Percentiles rank a stretch among this genome's conserved stretches.
Conservation (phyloP, 2,113 vertebrate species). For the Caranx melampygus region DNA sequence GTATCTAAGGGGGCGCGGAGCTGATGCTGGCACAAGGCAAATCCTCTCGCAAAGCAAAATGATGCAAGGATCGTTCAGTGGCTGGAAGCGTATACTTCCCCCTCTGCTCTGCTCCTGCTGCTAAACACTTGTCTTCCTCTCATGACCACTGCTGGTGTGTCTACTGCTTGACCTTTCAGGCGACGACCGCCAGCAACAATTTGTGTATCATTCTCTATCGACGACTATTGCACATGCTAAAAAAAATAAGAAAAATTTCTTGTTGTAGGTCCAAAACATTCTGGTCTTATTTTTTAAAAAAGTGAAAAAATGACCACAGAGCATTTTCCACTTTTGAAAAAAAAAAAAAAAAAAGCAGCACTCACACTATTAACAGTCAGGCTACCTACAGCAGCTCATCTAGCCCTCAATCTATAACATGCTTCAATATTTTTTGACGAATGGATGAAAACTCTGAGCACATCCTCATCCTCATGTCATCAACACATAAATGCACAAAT, state of each 20-base stretch:
- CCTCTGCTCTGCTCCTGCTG: neutral
- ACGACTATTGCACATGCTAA: neutral
- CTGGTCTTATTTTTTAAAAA: conserved; percentile 7
- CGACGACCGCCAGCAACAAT: neutral
- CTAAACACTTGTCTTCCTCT: conserved; percentile 6
- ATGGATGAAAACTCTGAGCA: neutral
- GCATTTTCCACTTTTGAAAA: conserved; percentile 2
- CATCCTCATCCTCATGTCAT: conserved; percentile 37
- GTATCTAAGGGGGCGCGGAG: neutral
- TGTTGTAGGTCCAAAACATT: conserved; percentile 53
- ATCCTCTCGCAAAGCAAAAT: conserved; percentile 13
- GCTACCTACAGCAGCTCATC: conserved; percentile 27
- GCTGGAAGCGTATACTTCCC: conserved; percentile 21
- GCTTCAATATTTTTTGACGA: neutral
- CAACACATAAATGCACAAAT: neutral
- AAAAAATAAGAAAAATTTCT: neutral
- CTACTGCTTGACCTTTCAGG: conserved; percentile 31
- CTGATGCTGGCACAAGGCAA: neutral
- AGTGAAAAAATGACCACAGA: neutral
- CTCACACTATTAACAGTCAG: conserved; percentile 21
- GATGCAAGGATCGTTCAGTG: conserved; percentile 3
- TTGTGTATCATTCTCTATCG: neutral
- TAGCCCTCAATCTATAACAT: conserved; percentile 5
- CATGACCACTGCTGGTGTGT: neutral
- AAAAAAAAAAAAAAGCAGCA: conserved; percentile 15